Base-by-base conservation (phyloP, 2,797 vertebrate species). In the Thamnophis elegans region DNA sequence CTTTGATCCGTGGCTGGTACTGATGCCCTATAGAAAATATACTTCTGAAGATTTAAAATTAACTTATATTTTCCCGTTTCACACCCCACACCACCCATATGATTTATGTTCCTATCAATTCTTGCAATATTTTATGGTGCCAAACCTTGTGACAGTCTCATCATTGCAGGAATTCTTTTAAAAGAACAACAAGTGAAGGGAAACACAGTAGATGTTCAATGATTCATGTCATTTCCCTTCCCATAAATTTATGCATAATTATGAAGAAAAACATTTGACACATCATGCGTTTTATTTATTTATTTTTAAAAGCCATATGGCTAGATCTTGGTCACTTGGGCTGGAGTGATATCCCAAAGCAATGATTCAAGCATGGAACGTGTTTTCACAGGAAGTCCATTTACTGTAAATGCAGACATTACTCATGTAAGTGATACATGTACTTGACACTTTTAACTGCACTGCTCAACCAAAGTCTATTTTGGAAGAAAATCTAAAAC, bases 11-110 rank as follows among this genome's bases (percentile, higher is more conserved):
- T 22, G 92, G 59, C 20, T 22, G 36, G 82, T 42, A 56, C 9
- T 22, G 18, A 32, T 93, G 16, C 78, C 89, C 55, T 55, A 5
- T 13, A 88, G 85, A 93, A 90, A 88, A 89, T 16, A 28, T 85
- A 93, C 55, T 87, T 68, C 86, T 89, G 32, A 92, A 92, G 92
- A 90, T 20, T 91, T 93, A 25, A 56, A 89, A 32, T 51, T 92
- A 59, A 11, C 25, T 73, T 85, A 93, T 88, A 54, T 11, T 60
- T 87, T 85, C 0, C 0, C 91, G 93, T 89, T 73, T 82, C 47
- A 16, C 36, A 91, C 32, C 85, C 53, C 91, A 90, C 7, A 88
- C 4, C 90, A 87, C 55, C 94, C 93, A 93, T 86, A 87, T 82
- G 56, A 92, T 94, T 28, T 60, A 85, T 58, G 42, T 89, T 82